Conservation (phyloP, 1,140 invertebrate species). For the Bombus difficillimus region DNA sequence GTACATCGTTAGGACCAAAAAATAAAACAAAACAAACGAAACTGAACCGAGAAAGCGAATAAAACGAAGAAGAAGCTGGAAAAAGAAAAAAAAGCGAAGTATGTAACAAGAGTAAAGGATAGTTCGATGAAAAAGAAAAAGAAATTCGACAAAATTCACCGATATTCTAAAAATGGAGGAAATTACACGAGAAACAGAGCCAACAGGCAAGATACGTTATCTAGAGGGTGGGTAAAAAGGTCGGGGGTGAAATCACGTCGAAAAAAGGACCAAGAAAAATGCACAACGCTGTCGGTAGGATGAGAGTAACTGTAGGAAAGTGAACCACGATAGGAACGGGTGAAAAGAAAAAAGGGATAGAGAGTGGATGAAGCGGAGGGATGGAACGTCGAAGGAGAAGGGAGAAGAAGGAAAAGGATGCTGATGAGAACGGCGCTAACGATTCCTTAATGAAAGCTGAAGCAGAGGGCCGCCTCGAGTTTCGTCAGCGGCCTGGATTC, state of each 20-base stretch:
- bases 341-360: background rate
- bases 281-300: constrained; percentile 48
- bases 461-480: constrained; percentile 65
- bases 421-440: constrained; percentile 75
- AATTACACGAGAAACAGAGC: constrained; percentile 41
- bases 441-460: constrained; percentile 77
- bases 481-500: constrained; percentile 65
- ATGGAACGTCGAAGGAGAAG: constrained; percentile 13
- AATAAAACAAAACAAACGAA: no score
- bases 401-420: constrained; percentile 51
- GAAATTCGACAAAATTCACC: background rate
- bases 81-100: background rate
- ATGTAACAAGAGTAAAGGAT: background rate
- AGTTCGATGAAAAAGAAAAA: background rate
- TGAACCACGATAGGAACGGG: constrained; percentile 27
- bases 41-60: background rate
- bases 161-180: constrained; percentile 12
- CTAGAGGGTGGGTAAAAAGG: background rate
- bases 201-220: background rate
- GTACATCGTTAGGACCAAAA: background rate
- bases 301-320: constrained; percentile 20
- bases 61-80: background rate
- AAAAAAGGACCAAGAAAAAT: constrained; percentile 41
- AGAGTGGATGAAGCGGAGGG: constrained; percentile 1
- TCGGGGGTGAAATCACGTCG: constrained; percentile 21